Conservation (phyloP, 2,797 vertebrate species). For the Huso huso region DNA sequence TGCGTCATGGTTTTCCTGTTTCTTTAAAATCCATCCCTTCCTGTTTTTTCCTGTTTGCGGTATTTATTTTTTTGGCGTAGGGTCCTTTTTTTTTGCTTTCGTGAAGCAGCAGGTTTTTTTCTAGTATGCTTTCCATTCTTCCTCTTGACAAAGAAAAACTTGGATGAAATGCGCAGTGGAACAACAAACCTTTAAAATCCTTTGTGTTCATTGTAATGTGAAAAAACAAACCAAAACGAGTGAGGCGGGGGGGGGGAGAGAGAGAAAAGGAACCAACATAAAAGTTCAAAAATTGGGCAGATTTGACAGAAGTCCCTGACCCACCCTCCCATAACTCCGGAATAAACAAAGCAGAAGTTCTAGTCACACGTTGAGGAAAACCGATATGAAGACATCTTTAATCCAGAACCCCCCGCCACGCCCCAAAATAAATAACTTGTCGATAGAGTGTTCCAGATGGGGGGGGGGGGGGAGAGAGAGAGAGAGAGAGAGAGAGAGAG, state of each 20-base stretch:
- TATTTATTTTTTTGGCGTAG: constrained; percentile 41
- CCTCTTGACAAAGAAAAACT: constrained; percentile 35
- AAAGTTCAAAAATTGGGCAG: constrained; percentile 73
- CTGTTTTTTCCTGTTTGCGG: constrained; percentile 20
- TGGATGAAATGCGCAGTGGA: constrained; percentile 29
- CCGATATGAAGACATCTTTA: constrained; percentile 11
- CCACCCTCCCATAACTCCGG: constrained; percentile 30
- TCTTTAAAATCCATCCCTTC: background rate
- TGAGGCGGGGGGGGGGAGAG: constrained; percentile 19
- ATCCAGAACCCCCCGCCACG: background rate
- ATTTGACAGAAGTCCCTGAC: constrained; percentile 45
- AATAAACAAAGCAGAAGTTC: constrained; percentile 31
- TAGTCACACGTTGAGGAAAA: constrained; percentile 24
- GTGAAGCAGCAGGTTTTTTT: constrained; percentile 30
- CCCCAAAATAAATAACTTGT: background rate
- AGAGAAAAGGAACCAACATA: constrained; percentile 23
- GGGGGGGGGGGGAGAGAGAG: background rate
- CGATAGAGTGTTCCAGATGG: background rate
- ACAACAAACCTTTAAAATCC: constrained; percentile 26
- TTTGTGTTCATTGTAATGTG: constrained; percentile 24
- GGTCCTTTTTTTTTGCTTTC: constrained; percentile 24
- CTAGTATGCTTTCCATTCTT: constrained; percentile 30
- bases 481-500: background rate
- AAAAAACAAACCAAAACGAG: constrained; percentile 28
- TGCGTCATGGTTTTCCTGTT: constrained; percentile 29